A percentile compares a stretch with the other conserved stretches of the same genome.
Conservation (phyloP, 2,888 invertebrate species). For the Melanostoma mellinum region DNA sequence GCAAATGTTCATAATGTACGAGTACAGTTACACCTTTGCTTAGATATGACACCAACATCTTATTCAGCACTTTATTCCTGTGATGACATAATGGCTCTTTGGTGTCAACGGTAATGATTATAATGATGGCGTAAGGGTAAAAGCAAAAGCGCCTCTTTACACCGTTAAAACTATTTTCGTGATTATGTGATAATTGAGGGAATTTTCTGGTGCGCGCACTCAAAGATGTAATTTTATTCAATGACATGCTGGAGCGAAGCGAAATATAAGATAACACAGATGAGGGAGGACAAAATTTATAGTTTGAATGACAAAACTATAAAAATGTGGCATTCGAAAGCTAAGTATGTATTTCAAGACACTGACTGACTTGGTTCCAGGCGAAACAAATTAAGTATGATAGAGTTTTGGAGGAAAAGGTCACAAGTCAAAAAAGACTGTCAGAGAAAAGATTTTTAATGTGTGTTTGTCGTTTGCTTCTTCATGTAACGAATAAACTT, state of each 20-base stretch:
- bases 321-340: too few species aligned
- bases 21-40: conserved; percentile 32
- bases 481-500: too few species aligned
- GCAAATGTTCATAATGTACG: not conserved
- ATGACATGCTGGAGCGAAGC: conserved; percentile 14
- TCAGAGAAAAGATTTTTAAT: too few species aligned
- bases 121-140: conserved; percentile 21
- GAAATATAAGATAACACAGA: too few species aligned
- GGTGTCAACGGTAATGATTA: conserved; percentile 42
- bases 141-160: conserved; percentile 3
- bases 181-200: conserved; percentile 72
- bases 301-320: too few species aligned
- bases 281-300: too few species aligned
- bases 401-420: too few species aligned
- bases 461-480: too few species aligned
- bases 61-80: conserved; percentile 28
- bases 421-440: too few species aligned
- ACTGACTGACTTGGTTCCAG: too few species aligned
- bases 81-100: conserved; percentile 56
- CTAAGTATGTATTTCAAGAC: too few species aligned
- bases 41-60: conserved; percentile 13
- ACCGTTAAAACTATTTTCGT: conserved; percentile 65
- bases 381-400: too few species aligned
- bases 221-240: conserved; percentile 67
- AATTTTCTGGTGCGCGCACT: conserved; percentile 64